phyloP scores from a whole-genome alignment of 2,113 vertebrate species.

The Macroglossus sobrinus region DNA sequence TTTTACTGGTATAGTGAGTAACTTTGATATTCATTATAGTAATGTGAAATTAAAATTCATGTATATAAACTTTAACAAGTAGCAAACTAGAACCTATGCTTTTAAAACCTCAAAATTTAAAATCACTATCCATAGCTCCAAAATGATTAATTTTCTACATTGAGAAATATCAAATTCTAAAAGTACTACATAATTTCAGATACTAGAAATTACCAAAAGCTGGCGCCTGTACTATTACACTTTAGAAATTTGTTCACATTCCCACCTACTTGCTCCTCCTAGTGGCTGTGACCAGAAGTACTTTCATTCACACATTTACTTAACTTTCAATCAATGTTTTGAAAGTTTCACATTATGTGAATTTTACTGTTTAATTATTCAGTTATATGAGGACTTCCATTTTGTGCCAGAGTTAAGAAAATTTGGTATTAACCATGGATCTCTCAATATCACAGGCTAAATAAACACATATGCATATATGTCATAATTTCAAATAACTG shows the following conservation, averaged over 20 bases:
- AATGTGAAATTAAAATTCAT: conserved; percentile 21
- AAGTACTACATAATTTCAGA: conserved; percentile 37
- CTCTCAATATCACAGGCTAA: background rate
- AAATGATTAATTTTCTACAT: background rate
- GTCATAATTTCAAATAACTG: conserved; percentile 23
- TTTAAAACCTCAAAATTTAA: background rate
- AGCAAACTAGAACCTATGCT: background rate
- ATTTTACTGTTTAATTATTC: background rate
- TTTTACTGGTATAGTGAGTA: background rate
- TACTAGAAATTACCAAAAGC: background rate
- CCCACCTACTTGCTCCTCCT: conserved; percentile 78
- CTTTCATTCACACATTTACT: background rate
- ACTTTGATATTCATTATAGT: background rate
- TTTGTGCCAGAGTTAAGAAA: background rate
- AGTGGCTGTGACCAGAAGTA: conserved; percentile 64
- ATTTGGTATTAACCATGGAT: background rate
- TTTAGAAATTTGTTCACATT: conserved; percentile 32
- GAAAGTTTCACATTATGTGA: background rate
- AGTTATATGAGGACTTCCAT: background rate
- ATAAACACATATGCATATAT: background rate
- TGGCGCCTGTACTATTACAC: background rate
- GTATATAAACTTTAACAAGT: background rate
- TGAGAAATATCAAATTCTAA: background rate
- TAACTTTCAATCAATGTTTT: conserved; percentile 5
- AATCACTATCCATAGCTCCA: background rate